phyloP scores from a whole-genome alignment of 2,888 invertebrate genomes.

The Malthinus seriepunctatus region DNA sequence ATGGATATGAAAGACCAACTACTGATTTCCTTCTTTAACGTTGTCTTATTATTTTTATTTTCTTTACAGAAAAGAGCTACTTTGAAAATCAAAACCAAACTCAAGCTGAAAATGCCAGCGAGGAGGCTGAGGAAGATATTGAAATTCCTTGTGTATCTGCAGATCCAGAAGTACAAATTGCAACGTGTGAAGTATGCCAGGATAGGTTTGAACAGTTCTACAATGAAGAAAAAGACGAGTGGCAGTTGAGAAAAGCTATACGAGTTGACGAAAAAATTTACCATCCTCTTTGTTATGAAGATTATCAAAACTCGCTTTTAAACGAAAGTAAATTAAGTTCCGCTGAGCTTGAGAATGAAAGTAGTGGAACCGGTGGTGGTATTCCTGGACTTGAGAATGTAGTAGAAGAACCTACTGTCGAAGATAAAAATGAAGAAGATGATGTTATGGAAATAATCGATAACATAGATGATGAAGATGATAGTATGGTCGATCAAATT shows the following conservation, averaged over 20 bases:
- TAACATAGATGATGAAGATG: conserved; percentile 33
- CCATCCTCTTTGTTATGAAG: conserved; percentile 90
- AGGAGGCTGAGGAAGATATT: conserved; percentile 63
- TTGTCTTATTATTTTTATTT: not conserved
- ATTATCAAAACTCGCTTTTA: conserved; percentile 64
- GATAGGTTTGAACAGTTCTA: conserved; percentile 95
- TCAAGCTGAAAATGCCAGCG: conserved; percentile 61
- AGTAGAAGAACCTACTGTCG: conserved; percentile 47
- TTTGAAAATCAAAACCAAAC: conserved; percentile 73
- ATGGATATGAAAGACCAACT: no score
- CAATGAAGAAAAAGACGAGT: conserved; percentile 96
- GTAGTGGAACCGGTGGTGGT: conserved; percentile 46
- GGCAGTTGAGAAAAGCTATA: conserved; percentile 89
- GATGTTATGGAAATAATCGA: conserved; percentile 40
- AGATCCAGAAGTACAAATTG: conserved; percentile 65
- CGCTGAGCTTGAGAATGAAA: conserved; percentile 43
- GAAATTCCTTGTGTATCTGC: conserved; percentile 75
- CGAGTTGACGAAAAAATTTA: conserved; percentile 76
- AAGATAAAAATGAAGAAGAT: conserved; percentile 56
- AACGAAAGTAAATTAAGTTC: conserved; percentile 43
- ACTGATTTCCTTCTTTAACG: no score
- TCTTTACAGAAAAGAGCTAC: conserved; percentile 77
- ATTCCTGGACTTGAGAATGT: conserved; percentile 58
- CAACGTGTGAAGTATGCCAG: conserved; percentile 84
- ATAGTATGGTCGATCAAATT: no score